Percentiles rank a stretch among this genome's conserved stretches.
Evolutionary conservation across 2,888 invertebrate species (phyloP).

Genomic region (Trypoxylon attenuatum): DNA sequence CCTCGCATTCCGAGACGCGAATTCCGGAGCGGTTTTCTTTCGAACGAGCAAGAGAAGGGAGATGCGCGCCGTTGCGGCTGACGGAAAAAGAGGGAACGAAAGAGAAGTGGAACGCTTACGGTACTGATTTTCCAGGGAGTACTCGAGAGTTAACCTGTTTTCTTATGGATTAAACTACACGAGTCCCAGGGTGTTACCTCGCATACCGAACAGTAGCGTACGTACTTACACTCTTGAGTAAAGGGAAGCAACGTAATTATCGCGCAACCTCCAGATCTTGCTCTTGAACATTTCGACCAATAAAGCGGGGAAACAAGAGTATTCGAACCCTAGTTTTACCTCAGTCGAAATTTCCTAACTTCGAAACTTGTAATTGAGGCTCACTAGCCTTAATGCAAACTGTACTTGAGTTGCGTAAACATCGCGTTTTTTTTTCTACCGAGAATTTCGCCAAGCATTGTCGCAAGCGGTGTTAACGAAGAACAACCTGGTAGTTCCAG

Average conservation of each 20-base stretch:
- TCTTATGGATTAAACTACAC: slow-evolving; percentile 4
- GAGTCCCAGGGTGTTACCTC: background rate
- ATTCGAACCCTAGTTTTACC: too few relatives aligned
- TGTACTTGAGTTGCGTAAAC: too few relatives aligned
- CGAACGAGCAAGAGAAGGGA: slow-evolving; percentile 16
- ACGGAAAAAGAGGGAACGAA: slow-evolving; percentile 28
- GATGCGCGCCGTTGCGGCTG: background rate
- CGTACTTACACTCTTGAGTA: background rate
- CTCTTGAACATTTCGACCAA: slow-evolving; percentile 18
- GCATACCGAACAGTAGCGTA: background rate
- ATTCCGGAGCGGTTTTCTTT: slow-evolving; percentile 72
- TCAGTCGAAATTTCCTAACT: too few relatives aligned
- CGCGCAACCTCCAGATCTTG: too few relatives aligned
- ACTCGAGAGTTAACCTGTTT: slow-evolving; percentile 35
- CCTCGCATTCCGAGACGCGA: slow-evolving; percentile 60
- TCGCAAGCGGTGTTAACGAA: too few relatives aligned
- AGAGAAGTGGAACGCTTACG: slow-evolving; percentile 71
- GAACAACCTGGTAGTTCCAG: too few relatives aligned
- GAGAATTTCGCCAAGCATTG: too few relatives aligned
- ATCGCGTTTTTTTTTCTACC: too few relatives aligned
- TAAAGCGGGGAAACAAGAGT: too few relatives aligned
- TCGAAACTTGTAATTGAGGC: too few relatives aligned
- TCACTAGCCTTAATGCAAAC: too few relatives aligned
- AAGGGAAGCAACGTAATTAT: too few relatives aligned
- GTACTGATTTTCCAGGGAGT: slow-evolving; percentile 68